Base-by-base conservation (phyloP, 2,888 invertebrate species). In the Leucophenga montana region DNA sequence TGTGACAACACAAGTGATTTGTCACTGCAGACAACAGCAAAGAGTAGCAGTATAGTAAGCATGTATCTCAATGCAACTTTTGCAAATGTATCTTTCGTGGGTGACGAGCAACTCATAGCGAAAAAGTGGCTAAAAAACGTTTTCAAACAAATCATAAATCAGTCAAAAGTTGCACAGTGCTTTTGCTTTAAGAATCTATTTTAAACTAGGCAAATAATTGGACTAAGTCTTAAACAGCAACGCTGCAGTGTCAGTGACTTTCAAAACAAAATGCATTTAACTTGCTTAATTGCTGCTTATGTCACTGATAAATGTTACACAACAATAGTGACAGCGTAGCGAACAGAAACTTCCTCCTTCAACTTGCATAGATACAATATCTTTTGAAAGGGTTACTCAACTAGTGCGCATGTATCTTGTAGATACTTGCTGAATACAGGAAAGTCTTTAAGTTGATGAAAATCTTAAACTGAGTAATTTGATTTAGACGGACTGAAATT, bases 281-380 rank as follows among this genome's bases (percentile, higher is more conserved):
- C 16, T 16, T 33, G 33, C 66, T 66, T 66, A 66, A 66, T 66
- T 66, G 53, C 53, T 54, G 50, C 33, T 54, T 54, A 53, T 66
- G 66, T 66, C 54, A 66, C n/a, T 33, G 66, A 66, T 53, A 66
- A 66, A 66, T 66, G 61, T 61, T 61, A 33, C 66, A 53, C 31
- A 54, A 50, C 14, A 44, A 44, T 20, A 46, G 46, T 14, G 14
- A n/a, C 20, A 18, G 31, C n/a, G 18, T 31, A 9, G n/a, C 6
- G 61, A 2, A 53, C 4, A 4, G 53, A 53, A 20, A 53, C 53
- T 20, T 16, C 53, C 20, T 14, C 16, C 57, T 57, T 18, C 14
- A 27, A 57, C 9, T 14, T n/a, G n/a, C n/a, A n/a, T n/a, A n/a
- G n/a, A n/a, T n/a, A n/a, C n/a, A n/a, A 3, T 5, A 18, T 4